Conservation (phyloP, 2,888 invertebrate species). For the Metalampra italica region DNA sequence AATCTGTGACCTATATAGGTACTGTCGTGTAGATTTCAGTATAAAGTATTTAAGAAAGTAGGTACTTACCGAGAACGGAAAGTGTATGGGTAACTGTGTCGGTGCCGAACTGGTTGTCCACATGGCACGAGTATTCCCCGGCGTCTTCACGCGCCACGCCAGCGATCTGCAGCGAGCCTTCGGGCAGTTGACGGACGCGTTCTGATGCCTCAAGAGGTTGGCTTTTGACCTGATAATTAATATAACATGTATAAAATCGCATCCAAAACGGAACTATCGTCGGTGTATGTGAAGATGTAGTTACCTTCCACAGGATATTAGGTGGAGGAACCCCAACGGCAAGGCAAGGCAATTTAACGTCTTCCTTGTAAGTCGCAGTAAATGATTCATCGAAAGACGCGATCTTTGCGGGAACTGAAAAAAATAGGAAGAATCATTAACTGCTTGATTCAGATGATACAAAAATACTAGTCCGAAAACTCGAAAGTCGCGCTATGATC, state of each 20-base stretch:
- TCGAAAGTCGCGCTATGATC: too few species aligned
- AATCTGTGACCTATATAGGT: too few species aligned
- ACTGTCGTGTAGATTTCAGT: too few species aligned
- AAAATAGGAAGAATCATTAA: conserved; percentile 13
- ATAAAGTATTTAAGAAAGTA: too few species aligned
- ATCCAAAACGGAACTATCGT: too few species aligned
- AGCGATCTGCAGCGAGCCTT: conserved; percentile 94
- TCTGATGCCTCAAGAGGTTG: conserved; percentile 88
- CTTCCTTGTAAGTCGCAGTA: conserved; percentile 94
- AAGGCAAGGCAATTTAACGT: conserved; percentile 93
- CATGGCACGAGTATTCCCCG: conserved; percentile 95
- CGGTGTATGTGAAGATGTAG: neutral
- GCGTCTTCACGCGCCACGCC: conserved; percentile 94
- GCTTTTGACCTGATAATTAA: conserved; percentile 81
- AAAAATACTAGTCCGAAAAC: neutral
- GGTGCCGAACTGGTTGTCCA: conserved; percentile 94
- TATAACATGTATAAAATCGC: neutral
- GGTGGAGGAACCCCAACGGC: conserved; percentile 96
- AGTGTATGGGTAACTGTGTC: conserved; percentile 95
- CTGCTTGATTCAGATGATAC: neutral
- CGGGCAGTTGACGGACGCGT: conserved; percentile 89
- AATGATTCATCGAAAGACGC: conserved; percentile 97
- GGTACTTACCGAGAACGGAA: conserved; percentile 86
- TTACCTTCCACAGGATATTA: conserved; percentile 91
- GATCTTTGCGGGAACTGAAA: conserved; percentile 92